Conservation (phyloP, 2,797 vertebrate species). For the Loris lydekkerianus region DNA sequence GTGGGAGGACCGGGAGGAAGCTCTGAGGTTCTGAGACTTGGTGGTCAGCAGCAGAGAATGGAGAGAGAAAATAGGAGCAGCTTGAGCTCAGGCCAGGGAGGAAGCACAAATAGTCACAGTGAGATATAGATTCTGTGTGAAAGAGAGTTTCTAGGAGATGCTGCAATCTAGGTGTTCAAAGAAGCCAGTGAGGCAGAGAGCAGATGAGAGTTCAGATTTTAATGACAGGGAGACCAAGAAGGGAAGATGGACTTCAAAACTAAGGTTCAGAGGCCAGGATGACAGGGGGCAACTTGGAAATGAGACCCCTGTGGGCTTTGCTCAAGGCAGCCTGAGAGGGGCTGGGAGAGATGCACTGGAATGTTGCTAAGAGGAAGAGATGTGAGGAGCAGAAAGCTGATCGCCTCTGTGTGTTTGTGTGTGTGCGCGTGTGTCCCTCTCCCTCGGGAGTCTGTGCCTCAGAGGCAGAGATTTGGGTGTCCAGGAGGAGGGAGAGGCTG, state of each 20-base stretch:
- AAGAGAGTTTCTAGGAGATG: neutral
- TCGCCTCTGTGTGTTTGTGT: too few relatives aligned
- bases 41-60: too few relatives aligned
- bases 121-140: accelerated
- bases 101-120: too few relatives aligned
- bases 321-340: neutral
- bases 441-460: neutral
- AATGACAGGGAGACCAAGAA: neutral
- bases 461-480: neutral
- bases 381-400: neutral
- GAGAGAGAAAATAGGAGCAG: neutral
- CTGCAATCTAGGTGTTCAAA: neutral
- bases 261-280: neutral
- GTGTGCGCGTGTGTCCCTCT: neutral
- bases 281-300: neutral
- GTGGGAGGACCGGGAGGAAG: neutral
- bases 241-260: neutral
- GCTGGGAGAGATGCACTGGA: neutral
- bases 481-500: neutral
- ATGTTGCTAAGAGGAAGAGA: neutral
- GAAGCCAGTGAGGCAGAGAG: neutral
- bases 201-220: neutral
- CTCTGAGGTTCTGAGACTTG: neutral
- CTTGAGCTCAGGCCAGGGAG: neutral
- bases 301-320: neutral